Conservation (phyloP, 2,888 invertebrate genomes). For the Fragum whitleyi region DNA sequence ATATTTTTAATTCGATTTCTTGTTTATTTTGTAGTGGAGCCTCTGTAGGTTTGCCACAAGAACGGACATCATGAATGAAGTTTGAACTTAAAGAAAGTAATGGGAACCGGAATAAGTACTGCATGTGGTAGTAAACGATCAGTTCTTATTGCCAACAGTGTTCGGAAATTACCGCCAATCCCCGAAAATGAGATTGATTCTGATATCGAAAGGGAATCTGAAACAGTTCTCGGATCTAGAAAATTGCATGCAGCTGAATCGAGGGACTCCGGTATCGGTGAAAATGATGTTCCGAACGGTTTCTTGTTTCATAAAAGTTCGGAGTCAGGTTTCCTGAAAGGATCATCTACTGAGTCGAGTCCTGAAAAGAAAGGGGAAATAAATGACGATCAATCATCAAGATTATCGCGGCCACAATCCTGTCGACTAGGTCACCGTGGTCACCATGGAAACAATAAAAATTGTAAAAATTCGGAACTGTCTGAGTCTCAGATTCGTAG, state of each 20-base stretch:
- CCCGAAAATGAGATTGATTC: conserved; percentile 62
- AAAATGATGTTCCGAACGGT: conserved; percentile 70
- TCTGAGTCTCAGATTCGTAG: conserved; percentile 63
- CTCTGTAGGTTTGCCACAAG: not conserved
- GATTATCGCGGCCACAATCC: conserved; percentile 68
- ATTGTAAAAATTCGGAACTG: conserved; percentile 38
- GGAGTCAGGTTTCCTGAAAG: conserved; percentile 45
- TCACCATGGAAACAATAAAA: conserved; percentile 36
- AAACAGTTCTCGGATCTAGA: conserved; percentile 57
- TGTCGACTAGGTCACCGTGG: conserved; percentile 71
- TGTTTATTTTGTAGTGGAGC: conserved; percentile 1
- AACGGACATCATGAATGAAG: not conserved
- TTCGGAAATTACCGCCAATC: conserved; percentile 64
- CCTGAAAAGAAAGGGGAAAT: conserved; percentile 43
- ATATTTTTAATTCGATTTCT: not conserved
- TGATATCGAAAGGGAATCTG: conserved; percentile 53
- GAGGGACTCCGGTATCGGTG: conserved; percentile 72
- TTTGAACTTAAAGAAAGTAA: not conserved
- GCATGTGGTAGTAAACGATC: conserved; percentile 68
- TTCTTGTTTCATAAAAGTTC: conserved; percentile 45
- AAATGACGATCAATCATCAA: conserved; percentile 39
- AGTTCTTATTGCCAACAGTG: conserved; percentile 68
- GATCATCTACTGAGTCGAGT: conserved; percentile 48
- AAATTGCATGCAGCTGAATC: conserved; percentile 72
- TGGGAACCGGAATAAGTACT: conserved; percentile 71